These are phyloP conservation scores for Triplophysa rosa DNA, from an alignment of 2,113 vertebrate species.

Conservation along the genomic window DNA sequence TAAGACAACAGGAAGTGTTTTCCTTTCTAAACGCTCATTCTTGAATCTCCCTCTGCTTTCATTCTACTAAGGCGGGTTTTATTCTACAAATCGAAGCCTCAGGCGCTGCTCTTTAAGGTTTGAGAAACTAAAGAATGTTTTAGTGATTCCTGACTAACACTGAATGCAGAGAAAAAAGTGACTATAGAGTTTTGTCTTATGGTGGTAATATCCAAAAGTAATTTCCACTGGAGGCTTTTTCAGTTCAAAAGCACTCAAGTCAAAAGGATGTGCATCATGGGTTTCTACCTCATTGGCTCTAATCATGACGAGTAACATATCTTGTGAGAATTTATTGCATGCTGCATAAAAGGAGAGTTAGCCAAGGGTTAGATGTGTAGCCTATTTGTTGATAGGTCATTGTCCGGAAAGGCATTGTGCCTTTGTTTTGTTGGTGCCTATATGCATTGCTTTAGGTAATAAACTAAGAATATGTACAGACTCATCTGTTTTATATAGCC, in stretches of 20 bases:
- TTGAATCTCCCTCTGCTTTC: conserved; percentile 23
- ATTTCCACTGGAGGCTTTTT: background rate
- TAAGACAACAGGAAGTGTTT: conserved; percentile 14
- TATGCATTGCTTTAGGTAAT: no score
- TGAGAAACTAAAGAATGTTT: conserved; percentile 10
- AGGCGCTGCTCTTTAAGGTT: conserved; percentile 16
- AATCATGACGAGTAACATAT: background rate
- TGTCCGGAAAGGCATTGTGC: background rate
- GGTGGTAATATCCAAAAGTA: background rate
- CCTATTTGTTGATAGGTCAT: background rate
- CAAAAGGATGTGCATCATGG: background rate
- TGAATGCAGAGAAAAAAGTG: background rate
- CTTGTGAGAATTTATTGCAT: conserved; percentile 18
- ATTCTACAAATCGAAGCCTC: conserved; percentile 36
- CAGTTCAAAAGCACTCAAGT: conserved; percentile 2
- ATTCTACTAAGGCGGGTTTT: conserved; percentile 28
- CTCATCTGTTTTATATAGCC: conserved; percentile 6
- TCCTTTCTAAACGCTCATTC: conserved; percentile 17
- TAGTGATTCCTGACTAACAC: conserved; percentile 4
- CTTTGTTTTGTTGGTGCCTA: background rate
- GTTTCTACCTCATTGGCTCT: background rate
- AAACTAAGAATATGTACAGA: background rate
- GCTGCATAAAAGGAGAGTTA: background rate
- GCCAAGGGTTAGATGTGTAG: background rate
- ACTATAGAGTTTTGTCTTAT: background rate